Base-by-base conservation (phyloP, 2,888 invertebrate species). In the Dicycla oo region DNA sequence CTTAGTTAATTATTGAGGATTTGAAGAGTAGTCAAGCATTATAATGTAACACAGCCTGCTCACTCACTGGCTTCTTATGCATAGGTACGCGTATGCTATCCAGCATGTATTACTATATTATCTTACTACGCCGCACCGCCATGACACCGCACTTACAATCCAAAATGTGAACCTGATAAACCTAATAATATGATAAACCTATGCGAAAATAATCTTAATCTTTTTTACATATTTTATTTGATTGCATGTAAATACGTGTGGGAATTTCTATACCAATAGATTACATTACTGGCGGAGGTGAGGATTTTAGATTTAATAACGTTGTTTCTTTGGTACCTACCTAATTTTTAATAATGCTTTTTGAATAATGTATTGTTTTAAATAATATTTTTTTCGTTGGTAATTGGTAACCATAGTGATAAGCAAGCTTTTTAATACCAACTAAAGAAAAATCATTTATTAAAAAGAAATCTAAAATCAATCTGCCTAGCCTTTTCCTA, bases 61-160 rank as follows among this genome's bases (percentile, higher is more conserved):
- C 11, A 43, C 20, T 34, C 11, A 43, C 10, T 67, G 38, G 18
- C 18, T 38, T 26, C 45, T 26, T 26, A 38, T 54, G 45, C 38
- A 40, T 65, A 75, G 34, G n/a, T n/a, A 34, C 47, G 45, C 43
- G 15, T 45, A 45, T 43, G 43, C 18, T 18, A 62, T 53, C 20
- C 11, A 83, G 73, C 81, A 78, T 75, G 73, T 78, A 49, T 78
- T 61, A 79, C 64, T 54, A 30, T 49, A 75, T 73, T 79, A 81
- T 75, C 69, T 77, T 15, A 67, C 23, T 69, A 65, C 43, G 64
- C 53, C 66, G 30, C 34, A 6, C 54, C 43, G 34, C 54, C 43
- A 63, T 53, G 26, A 66, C 61, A 70, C 26, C 40, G 53, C 26
- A 34, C 64, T 65, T 69, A 63, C 70, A 58, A 72, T 69, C 66